A percentile compares a stretch with the other conserved stretches of the same genome.
Conservation (phyloP, 2,113 vertebrate species). For the Psophia crepitans region DNA sequence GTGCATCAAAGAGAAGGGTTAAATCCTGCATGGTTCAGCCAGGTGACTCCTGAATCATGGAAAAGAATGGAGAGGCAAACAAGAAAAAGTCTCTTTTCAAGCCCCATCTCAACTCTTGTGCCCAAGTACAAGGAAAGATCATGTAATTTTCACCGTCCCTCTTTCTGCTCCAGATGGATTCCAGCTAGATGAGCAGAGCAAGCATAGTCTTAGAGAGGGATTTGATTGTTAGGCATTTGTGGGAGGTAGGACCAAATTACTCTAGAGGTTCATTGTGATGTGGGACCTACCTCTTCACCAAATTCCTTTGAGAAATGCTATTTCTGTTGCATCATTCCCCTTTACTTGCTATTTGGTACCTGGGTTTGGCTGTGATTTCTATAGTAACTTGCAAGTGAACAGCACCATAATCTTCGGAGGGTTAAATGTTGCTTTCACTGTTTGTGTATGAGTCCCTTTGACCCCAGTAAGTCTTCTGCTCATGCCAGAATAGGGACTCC, state of each 20-base stretch:
- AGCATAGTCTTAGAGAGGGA: not conserved
- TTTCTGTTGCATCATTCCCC: not conserved
- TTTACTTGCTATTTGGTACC: not conserved
- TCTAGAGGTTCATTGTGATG: not conserved
- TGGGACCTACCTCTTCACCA: not conserved
- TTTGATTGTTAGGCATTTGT: not conserved
- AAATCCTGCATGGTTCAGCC: not conserved
- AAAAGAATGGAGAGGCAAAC: not conserved
- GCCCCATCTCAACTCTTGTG: not conserved
- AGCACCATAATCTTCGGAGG: not conserved
- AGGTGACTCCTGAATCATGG: not conserved
- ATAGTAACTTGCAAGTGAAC: not conserved
- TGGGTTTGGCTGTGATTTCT: not conserved
- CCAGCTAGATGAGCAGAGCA: not conserved
- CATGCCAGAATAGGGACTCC: not conserved
- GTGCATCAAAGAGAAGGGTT: not conserved
- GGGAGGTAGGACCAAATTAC: not conserved
- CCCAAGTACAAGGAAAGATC: not conserved
- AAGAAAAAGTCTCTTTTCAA: not conserved
- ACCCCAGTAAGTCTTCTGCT: constrained; percentile 38
- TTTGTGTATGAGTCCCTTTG: not conserved
- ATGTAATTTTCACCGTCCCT: not conserved
- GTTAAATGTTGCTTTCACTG: not conserved
- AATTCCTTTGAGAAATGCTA: not conserved
- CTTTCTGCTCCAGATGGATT: not conserved